These are phyloP conservation scores for Catostomus latipinnis DNA, from an alignment of 2,797 vertebrate species.

Conservation along the genomic window DNA sequence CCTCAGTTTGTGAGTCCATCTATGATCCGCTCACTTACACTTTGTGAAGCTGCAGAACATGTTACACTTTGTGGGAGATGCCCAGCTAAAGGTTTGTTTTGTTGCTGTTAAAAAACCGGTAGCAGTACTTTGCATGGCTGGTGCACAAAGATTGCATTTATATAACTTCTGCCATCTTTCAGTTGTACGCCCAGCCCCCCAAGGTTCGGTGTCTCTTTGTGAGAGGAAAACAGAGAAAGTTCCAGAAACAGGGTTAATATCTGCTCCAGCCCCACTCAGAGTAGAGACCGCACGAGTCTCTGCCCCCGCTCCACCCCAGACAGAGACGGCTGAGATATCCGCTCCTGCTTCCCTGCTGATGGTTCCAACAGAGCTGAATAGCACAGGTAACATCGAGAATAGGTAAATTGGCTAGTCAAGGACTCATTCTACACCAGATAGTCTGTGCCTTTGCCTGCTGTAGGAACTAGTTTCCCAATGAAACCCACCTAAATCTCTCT, in stretches of 20 bases:
- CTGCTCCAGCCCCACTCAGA: constrained; percentile 62
- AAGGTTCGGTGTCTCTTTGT: constrained; percentile 65
- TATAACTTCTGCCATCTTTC: constrained; percentile 22
- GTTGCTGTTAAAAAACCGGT: background rate
- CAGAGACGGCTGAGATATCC: constrained; percentile 18
- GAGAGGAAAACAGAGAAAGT: constrained; percentile 54
- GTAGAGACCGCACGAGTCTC: constrained; percentile 39
- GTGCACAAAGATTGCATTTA: background rate
- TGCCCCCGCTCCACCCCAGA: constrained; percentile 35
- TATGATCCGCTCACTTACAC: constrained; percentile 89
- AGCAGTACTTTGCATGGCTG: background rate
- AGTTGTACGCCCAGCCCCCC: constrained; percentile 70
- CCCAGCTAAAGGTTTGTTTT: constrained; percentile 54
- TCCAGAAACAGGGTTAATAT: constrained; percentile 34
- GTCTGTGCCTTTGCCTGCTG: too few species aligned
- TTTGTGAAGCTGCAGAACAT: constrained; percentile 89
- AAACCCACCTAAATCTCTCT: too few species aligned
- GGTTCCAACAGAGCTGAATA: constrained; percentile 35
- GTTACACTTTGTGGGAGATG: constrained; percentile 74
- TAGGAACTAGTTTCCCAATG: too few species aligned
- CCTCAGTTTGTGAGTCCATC: constrained; percentile 95
- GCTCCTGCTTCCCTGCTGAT: constrained; percentile 38
- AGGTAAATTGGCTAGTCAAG: too few species aligned
- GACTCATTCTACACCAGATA: too few species aligned
- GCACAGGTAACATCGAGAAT: constrained; percentile 42